These are phyloP conservation scores for Heliconius charithonia DNA, from an alignment of 2,888 invertebrate genomes.

Conservation along the genomic window DNA sequence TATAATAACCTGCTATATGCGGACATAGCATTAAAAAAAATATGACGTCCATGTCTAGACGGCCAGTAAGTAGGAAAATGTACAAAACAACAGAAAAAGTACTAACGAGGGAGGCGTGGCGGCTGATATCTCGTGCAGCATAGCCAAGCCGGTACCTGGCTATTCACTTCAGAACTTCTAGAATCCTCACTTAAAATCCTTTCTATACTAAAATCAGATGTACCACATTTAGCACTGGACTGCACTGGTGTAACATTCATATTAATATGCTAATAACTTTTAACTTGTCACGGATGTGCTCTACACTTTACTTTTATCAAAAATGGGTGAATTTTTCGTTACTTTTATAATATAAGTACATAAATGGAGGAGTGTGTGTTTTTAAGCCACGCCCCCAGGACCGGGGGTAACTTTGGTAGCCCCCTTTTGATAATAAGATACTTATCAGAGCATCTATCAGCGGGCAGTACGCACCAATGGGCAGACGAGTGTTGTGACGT, in stretches of 20 bases:
- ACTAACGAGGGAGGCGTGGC: constrained; percentile 87
- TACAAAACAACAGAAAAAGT: constrained; percentile 30
- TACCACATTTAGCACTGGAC: constrained; percentile 65
- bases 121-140: constrained; percentile 89
- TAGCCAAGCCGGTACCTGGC: constrained; percentile 83
- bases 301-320: not conserved
- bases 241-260: constrained; percentile 69
- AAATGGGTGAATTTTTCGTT: constrained; percentile 33
- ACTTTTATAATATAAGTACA: constrained; percentile 55
- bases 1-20: too few relatives aligned
- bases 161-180: constrained; percentile 51
- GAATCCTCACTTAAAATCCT: constrained; percentile 83
- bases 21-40: too few relatives aligned
- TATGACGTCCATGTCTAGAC: not conserved
- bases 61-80: not conserved
- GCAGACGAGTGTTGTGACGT: constrained; percentile 76
- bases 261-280: constrained; percentile 45
- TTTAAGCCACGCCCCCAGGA: constrained; percentile 59
- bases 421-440: constrained; percentile 58
- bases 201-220: constrained; percentile 85
- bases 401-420: constrained; percentile 36
- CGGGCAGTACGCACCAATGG: constrained; percentile 67
- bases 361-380: constrained; percentile 53
- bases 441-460: constrained; percentile 59
- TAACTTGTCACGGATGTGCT: not conserved